phyloP scores from a whole-genome alignment of 1,140 invertebrate genomes.

The Solenopsis fugax region DNA sequence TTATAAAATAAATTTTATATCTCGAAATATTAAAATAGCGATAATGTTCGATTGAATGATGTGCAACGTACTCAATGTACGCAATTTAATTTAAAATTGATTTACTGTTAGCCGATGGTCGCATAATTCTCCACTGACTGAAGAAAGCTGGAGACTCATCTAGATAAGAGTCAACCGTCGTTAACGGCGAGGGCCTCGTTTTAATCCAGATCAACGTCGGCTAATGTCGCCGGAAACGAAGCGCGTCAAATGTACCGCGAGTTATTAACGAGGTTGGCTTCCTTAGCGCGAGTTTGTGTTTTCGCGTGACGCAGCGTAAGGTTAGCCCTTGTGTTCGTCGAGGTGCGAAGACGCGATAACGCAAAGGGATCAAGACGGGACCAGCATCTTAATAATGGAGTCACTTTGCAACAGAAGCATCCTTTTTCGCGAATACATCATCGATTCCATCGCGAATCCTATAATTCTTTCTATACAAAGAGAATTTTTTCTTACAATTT shows the following conservation, averaged over 20 bases:
- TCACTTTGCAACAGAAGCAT: not conserved
- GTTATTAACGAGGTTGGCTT: slow-evolving; percentile 82
- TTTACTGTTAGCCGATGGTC: not conserved
- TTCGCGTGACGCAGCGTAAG: slow-evolving; percentile 71
- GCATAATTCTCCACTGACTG: not conserved
- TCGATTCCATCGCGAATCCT: not conserved
- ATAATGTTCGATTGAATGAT: slow-evolving; percentile 2
- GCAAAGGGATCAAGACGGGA: slow-evolving; percentile 25
- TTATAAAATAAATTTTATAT: slow-evolving; percentile 17
- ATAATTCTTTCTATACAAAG: not conserved
- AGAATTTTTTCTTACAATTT: too few species aligned
- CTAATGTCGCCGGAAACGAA: slow-evolving; percentile 65
- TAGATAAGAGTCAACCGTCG: slow-evolving; percentile 25
- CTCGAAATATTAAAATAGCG: slow-evolving; percentile 10
- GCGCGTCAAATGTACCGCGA: slow-evolving; percentile 80
- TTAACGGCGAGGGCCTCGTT: slow-evolving; percentile 35
- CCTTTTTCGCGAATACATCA: slow-evolving; percentile 1
- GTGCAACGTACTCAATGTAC: not conserved
- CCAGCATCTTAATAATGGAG: slow-evolving; percentile 34
- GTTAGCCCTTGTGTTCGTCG: slow-evolving; percentile 62
- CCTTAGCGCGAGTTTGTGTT: slow-evolving; percentile 77
- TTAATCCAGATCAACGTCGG: slow-evolving; percentile 40
- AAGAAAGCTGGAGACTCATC: slow-evolving; percentile 1
- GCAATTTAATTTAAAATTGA: slow-evolving; percentile 35
- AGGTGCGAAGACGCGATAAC: slow-evolving; percentile 73